Conservation (phyloP, 2,113 vertebrate species). For the Erinaceus europaeus region DNA sequence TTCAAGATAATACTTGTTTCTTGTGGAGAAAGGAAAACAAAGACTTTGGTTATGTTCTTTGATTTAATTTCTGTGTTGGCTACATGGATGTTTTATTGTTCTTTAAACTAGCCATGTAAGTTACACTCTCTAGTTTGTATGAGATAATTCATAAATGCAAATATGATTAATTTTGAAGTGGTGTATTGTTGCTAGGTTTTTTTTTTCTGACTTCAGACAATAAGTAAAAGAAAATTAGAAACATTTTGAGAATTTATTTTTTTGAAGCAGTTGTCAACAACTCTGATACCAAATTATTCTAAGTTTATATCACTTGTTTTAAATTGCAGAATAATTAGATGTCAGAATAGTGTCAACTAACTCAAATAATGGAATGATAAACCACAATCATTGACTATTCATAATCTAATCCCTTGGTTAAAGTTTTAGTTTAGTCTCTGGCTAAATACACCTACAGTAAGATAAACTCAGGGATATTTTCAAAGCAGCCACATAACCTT, state of each 20-base stretch:
- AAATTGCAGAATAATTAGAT: too few relatives aligned
- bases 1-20: neutral
- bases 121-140: neutral
- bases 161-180: conserved; percentile 14
- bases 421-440: conserved; percentile 29
- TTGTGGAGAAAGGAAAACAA: neutral
- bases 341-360: neutral
- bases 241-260: neutral
- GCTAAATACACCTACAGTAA: neutral
- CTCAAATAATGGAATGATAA: conserved; percentile 16
- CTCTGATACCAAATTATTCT: neutral
- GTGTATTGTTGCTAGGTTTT: neutral
- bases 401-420: neutral
- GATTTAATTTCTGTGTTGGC: neutral
- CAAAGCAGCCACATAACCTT: neutral
- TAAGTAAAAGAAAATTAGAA: conserved; percentile 17
- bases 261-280: neutral
- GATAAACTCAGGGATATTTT: neutral
- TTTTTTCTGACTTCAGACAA: conserved; percentile 26
- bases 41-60: conserved; percentile 2
- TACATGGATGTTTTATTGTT: neutral
- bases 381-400: neutral
- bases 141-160: neutral
- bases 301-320: too few relatives aligned
- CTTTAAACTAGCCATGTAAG: neutral